Percentiles rank a stretch among this genome's conserved stretches.
phyloP scores from a whole-genome alignment of 2,888 invertebrate species.

The Dryobota labecula region DNA sequence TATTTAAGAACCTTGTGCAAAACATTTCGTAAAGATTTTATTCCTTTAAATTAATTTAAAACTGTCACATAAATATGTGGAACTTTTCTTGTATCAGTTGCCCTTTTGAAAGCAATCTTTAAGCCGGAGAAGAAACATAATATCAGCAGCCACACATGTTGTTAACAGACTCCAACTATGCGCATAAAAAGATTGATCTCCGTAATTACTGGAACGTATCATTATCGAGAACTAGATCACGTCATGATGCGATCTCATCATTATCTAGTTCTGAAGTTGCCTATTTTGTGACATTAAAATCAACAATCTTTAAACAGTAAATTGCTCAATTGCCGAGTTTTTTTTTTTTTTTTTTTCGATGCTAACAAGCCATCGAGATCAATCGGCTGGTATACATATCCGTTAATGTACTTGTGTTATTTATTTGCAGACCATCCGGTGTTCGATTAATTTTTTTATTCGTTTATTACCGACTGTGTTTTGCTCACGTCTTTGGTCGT shows the following conservation, averaged over 20 bases:
- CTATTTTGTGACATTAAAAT: slow-evolving; percentile 68
- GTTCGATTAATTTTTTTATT: slow-evolving; percentile 67
- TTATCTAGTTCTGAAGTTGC: slow-evolving; percentile 60
- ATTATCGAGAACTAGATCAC: slow-evolving; percentile 65
- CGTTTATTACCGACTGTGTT: slow-evolving; percentile 62
- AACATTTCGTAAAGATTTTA: slow-evolving; percentile 24
- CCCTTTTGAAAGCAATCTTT: slow-evolving; percentile 39
- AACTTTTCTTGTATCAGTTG: slow-evolving; percentile 40
- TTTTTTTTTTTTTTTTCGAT: slow-evolving; percentile 61
- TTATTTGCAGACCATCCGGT: slow-evolving; percentile 68
- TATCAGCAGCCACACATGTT: slow-evolving; percentile 58
- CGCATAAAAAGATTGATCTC: slow-evolving; percentile 60
- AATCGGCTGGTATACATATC: slow-evolving; percentile 57
- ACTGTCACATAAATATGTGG: slow-evolving; percentile 26
- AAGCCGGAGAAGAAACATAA: slow-evolving; percentile 32
- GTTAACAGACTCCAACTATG: slow-evolving; percentile 48
- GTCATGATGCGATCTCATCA: slow-evolving; percentile 55
- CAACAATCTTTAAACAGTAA: slow-evolving; percentile 63
- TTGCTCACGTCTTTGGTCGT: slow-evolving; percentile 47
- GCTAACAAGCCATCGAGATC: slow-evolving; percentile 61
- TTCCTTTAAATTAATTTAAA: slow-evolving; percentile 27
- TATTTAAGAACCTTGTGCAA: slow-evolving; percentile 15
- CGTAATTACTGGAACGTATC: slow-evolving; percentile 65
- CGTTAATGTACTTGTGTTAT: slow-evolving; percentile 64
- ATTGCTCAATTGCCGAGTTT: slow-evolving; percentile 63